Base-by-base conservation (phyloP, 92 coral and sea anemone genomes). In the Epizoanthus ramosus region DNA sequence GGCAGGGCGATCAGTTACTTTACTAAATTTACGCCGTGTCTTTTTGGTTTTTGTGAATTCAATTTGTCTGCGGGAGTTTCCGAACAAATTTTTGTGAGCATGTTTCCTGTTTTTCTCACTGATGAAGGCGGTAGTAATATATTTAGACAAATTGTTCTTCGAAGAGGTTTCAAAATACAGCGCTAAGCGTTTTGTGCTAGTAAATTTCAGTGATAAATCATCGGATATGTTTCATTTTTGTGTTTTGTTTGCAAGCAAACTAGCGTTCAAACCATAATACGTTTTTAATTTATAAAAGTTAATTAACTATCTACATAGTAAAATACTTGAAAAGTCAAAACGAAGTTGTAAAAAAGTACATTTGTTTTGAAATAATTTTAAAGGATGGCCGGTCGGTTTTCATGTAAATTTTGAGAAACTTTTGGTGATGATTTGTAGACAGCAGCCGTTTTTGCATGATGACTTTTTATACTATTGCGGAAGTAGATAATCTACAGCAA, bases 181-280 rank as follows among this genome's bases (percentile, higher is more conserved):
- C 0, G 72, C 47, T 5, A 67, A 6, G 14, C 9, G 6, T 13
- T 19, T 33, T 25, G 3, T 50, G 54, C 54, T 50, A 9, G 15
- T 10, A 50, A 50, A 50, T 50, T 9, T 50, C 54, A 1, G 54
- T 13, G 54, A 50, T 35, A 41, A 67, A 41, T 12, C 47, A 33
- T 12, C 35, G 39, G 15, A 23, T 23, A 15, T 64, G 5, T 67
- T 33, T 33, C 6, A 4, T 67, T 28, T 41, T 14, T 67, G 35
- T 65, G 70, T 37, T 31, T 65, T 64, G 43, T 64, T 66, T 66
- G 33, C 43, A 31, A 10, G 47, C 31, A 67, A 50, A 10, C n/a
- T 19, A 41, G 39, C 18, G 31, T 82, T 69, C 41, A 68, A 21
- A 22, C 63, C 39, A 81, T 50, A 21, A 68, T 54, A 13, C 72